Evolutionary conservation across 2,797 vertebrate species (phyloP).

Genomic region (Molossus molossus): DNA sequence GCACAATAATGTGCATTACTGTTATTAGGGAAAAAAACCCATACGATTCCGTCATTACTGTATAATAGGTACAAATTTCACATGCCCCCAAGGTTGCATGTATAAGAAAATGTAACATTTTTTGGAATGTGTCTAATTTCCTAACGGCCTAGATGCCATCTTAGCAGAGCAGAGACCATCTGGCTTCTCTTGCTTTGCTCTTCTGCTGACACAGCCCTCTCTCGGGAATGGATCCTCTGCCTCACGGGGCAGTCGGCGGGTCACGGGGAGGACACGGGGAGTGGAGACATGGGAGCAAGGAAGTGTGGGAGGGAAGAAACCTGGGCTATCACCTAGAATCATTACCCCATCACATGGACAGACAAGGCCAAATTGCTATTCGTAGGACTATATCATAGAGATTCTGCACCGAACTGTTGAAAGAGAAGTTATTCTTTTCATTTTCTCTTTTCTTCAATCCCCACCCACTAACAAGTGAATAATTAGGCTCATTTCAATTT

Average conservation of each 20-base stretch:
- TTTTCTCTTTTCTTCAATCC: conserved; percentile 20
- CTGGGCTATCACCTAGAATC: neutral
- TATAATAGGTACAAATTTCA: conserved; percentile 23
- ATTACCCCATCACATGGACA: neutral
- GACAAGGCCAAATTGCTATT: conserved; percentile 21
- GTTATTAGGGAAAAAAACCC: neutral
- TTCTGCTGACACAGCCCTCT: neutral
- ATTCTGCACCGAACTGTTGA: neutral
- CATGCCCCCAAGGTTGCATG: neutral
- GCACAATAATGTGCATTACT: neutral
- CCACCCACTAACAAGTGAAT: conserved; percentile 61
- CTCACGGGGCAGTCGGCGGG: neutral
- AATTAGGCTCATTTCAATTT: conserved; percentile 70
- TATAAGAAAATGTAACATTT: conserved; percentile 1
- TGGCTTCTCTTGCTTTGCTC: neutral
- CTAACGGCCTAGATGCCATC: neutral
- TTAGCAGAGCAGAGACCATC: neutral
- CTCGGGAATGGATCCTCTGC: neutral
- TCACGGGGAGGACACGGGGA: neutral
- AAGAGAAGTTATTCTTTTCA: conserved; percentile 40
- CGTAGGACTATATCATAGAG: neutral
- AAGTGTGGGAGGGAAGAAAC: neutral
- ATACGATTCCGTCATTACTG: neutral
- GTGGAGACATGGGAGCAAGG: neutral
- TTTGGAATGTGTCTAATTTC: conserved; percentile 12